Percentiles rank a stretch among this genome's conserved stretches.
phyloP scores from a whole-genome alignment of 30 jellyfish, hydroid and myxozoan species.

The Rhopilema esculentum region DNA sequence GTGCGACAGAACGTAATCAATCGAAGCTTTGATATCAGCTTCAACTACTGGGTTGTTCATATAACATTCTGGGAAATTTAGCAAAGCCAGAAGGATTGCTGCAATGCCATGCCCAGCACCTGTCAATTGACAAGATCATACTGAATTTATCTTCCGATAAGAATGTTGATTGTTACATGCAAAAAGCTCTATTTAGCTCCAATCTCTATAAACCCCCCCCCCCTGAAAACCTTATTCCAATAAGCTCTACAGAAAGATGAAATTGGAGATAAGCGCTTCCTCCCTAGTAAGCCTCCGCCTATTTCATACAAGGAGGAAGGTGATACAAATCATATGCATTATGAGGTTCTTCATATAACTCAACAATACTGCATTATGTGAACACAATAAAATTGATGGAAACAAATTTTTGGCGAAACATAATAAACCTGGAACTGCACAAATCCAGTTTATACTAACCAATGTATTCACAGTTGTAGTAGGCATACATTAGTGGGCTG shows the following conservation, averaged over 20 bases:
- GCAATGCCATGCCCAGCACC: slow-evolving; percentile 99
- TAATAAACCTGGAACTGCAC: not conserved
- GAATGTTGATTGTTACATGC: too few species aligned
- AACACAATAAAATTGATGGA: not conserved
- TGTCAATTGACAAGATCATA: slow-evolving; percentile 5
- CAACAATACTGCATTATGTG: too few species aligned
- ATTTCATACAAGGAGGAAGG: too few species aligned
- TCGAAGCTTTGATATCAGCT: slow-evolving; percentile 84
- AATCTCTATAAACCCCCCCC: too few species aligned
- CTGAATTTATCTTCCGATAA: too few species aligned
- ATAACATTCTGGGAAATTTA: slow-evolving; percentile 88
- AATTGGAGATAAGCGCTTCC: too few species aligned
- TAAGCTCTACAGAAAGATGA: too few species aligned
- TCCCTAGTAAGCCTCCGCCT: too few species aligned
- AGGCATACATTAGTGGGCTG: slow-evolving; percentile 88
- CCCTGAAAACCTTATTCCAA: too few species aligned
- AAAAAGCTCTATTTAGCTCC: too few species aligned
- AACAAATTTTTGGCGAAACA: not conserved
- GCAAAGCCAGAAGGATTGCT: slow-evolving; percentile 75
- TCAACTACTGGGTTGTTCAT: slow-evolving; percentile 80
- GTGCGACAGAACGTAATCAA: slow-evolving; percentile 74
- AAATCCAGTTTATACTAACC: slow-evolving; percentile 57
- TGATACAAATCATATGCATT: too few species aligned
- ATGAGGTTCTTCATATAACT: too few species aligned
- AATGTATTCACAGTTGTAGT: slow-evolving; percentile 82